Percentiles rank a stretch among this genome's conserved stretches.
phyloP scores from a whole-genome alignment of 2,113 vertebrate genomes.

The Rhagologus leucostigma region DNA sequence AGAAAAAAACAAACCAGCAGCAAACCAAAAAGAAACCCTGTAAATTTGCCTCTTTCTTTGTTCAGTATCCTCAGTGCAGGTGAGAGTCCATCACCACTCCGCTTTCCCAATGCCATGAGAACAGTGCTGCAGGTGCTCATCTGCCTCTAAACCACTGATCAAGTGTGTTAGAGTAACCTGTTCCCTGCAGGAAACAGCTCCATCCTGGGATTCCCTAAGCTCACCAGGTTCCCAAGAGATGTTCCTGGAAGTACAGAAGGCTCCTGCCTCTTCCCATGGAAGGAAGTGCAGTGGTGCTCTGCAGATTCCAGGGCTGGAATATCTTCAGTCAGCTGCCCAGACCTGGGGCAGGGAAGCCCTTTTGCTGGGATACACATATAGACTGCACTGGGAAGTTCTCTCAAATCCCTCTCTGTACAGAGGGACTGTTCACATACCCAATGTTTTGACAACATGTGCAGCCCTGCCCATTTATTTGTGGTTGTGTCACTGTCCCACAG shows the following conservation, averaged over 20 bases:
- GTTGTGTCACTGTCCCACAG: background rate
- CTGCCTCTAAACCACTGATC: background rate
- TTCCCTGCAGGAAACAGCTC: background rate
- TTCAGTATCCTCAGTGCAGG: background rate
- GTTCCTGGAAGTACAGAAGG: background rate
- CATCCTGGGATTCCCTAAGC: background rate
- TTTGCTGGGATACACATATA: background rate
- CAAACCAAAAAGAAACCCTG: background rate
- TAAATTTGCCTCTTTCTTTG: background rate
- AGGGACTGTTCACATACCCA: background rate
- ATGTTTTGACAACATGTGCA: background rate
- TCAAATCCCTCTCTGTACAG: background rate
- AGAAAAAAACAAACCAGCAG: background rate
- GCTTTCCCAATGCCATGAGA: background rate
- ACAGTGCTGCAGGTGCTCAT: background rate
- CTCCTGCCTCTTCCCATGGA: background rate
- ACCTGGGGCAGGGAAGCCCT: background rate
- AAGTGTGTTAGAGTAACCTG: background rate
- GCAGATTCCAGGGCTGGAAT: background rate
- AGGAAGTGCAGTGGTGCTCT: background rate
- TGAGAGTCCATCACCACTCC: background rate
- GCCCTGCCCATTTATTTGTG: background rate
- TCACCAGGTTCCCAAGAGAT: background rate
- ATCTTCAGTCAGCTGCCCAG: background rate
- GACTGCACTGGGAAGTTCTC: background rate